Evolutionary conservation across 2,113 vertebrate genomes (phyloP), one percentile per base, ranked within the genome.

Genomic region (sheep (Ovis aries)): DNA sequence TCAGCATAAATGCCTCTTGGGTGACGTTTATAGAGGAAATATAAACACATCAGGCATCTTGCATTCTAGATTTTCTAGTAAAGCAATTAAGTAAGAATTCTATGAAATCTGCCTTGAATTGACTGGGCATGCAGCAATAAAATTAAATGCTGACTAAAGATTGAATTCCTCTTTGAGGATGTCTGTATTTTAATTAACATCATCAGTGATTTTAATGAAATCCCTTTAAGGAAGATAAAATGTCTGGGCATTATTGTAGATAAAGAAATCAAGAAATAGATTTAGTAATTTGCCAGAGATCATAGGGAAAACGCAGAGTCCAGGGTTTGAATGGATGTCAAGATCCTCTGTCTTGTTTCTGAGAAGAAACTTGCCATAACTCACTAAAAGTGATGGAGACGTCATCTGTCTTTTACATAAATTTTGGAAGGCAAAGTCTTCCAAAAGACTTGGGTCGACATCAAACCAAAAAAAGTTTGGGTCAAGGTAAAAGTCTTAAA

Each of bases 1-100:
- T 98, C 91, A 71, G 94, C 81, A 78, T 89, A 67, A 67, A 45
- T 87, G 52, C 23, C n/a, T 78, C 84, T 74, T 19, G 6, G 53
- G 27, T 92, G 91, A 77, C 25, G 6, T 64, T 97, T 82, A 29
- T 43, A n/a, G 78, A 57, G 52, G 45, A 57, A 91, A 36, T 21
- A 3, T 9, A 31, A 59, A 29, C 74, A 55, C 31, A 19, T 23
- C 12, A 57, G 45, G 55, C n/a, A 9, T 7, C 29, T 45, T 6
- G 3, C 40, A 12, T 50, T 94, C 77, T 52, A 71, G 83, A 43
- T 93, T 82, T 97, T 57, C 40, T 81, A 82, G 59, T n/a, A n/a
- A 92, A 86, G 78, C 31, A 57, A 16, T 80, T 81, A 55, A 83
- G 40, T 53, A 80, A 62, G 29, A 64, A 83, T 82, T 85, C 62